Conservation (phyloP, 1,140 invertebrate species). For the Zaprionus kolodkinae region DNA sequence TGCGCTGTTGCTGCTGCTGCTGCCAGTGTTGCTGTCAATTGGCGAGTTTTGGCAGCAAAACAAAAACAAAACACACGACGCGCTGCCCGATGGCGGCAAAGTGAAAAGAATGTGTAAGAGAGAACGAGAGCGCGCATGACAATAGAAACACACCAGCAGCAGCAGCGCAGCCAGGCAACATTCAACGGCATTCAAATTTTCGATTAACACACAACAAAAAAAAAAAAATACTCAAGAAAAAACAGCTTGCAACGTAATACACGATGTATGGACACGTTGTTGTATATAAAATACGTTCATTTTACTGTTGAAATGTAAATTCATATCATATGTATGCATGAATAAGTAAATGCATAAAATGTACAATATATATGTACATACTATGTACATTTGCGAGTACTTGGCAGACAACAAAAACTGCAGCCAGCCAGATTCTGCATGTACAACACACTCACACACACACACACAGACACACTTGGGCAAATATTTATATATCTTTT, state of each 20-base stretch:
- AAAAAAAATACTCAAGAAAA: constrained; percentile 29
- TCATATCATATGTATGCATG: constrained; percentile 9
- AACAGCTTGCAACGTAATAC: constrained; percentile 35
- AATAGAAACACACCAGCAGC: constrained; percentile 11
- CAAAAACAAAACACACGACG: constrained; percentile 67
- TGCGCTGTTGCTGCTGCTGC: neutral
- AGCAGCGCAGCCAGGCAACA: constrained; percentile 23
- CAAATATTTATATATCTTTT: constrained; percentile 14
- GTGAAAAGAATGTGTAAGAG: constrained; percentile 33
- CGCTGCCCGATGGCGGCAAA: constrained; percentile 24
- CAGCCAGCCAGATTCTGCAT: constrained; percentile 39
- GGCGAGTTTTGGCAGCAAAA: constrained; percentile 59
- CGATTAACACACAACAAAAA: constrained; percentile 23
- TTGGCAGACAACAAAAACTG: constrained; percentile 46
- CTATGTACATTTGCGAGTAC: constrained; percentile 15
- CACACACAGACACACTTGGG: constrained; percentile 19
- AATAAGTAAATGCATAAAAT: constrained; percentile 14
- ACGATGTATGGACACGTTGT: constrained; percentile 5
- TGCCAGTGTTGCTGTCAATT: constrained; percentile 13
- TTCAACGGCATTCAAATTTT: constrained; percentile 40
- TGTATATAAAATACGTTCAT: constrained; percentile 6
- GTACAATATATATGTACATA: constrained; percentile 11
- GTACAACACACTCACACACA: constrained; percentile 15
- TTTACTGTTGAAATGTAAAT: constrained; percentile 7
- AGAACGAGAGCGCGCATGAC: constrained; percentile 60